phyloP scores from a whole-genome alignment of 1,140 invertebrate species.

The Drosophila guanche region DNA sequence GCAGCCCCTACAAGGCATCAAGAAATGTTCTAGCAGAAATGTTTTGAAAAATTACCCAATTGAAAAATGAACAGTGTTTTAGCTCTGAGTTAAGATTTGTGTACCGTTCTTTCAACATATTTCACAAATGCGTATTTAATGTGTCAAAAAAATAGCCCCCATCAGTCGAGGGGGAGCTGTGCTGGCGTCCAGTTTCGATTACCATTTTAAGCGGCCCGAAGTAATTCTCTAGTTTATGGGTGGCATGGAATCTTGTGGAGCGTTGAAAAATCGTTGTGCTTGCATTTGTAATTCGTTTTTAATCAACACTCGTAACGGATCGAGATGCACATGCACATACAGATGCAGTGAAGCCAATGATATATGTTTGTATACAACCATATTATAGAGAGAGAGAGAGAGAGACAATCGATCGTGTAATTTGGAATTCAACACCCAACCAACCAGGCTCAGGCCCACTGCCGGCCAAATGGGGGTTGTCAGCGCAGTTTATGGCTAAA shows the following conservation, averaged over 20 bases:
- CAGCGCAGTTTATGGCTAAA: slow-evolving; percentile 58
- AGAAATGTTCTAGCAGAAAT: slow-evolving; percentile 24
- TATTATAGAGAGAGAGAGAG: slow-evolving; percentile 60
- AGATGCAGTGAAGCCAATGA: slow-evolving; percentile 42
- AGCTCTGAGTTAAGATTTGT: slow-evolving; percentile 38
- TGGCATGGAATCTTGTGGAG: slow-evolving; percentile 65
- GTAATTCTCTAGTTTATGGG: slow-evolving; percentile 72
- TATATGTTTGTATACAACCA: slow-evolving; percentile 77
- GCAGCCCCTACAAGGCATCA: slow-evolving; percentile 40
- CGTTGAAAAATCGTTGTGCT: slow-evolving; percentile 62
- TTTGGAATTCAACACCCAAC: slow-evolving; percentile 77
- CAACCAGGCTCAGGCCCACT: slow-evolving; percentile 50
- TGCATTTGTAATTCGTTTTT: slow-evolving; percentile 77
- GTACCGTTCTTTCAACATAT: slow-evolving; percentile 66
- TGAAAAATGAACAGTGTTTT: slow-evolving; percentile 54
- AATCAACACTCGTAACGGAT: slow-evolving; percentile 56
- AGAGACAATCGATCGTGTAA: slow-evolving; percentile 59
- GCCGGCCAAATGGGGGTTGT: slow-evolving; percentile 63
- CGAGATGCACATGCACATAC: too few species aligned
- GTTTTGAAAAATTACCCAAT: slow-evolving; percentile 51
- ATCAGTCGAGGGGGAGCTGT: background rate
- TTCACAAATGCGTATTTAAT: slow-evolving; percentile 78
- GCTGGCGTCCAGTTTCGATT: slow-evolving; percentile 51
- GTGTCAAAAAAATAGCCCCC: slow-evolving; percentile 57
- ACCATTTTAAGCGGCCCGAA: slow-evolving; percentile 72